Conservation (phyloP, 2,888 invertebrate species). For the Lymantria monacha region DNA sequence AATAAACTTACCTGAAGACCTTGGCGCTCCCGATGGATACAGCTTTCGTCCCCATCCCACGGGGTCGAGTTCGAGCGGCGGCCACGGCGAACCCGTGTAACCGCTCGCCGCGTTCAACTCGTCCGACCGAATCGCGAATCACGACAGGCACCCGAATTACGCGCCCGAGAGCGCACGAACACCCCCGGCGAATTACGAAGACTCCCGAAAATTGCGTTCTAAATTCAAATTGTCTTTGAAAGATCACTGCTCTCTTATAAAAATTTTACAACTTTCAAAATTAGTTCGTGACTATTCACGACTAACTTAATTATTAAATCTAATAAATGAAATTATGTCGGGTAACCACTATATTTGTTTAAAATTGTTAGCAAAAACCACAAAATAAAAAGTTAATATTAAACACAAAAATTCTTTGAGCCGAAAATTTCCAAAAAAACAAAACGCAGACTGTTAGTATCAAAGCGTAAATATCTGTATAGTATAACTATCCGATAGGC, state of each 20-base stretch:
- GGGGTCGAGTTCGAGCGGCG: conserved; percentile 88
- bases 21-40: conserved; percentile 87
- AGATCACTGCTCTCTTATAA: conserved; percentile 12
- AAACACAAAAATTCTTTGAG: conserved; percentile 22
- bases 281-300: not conserved
- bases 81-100: conserved; percentile 91
- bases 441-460: conserved; percentile 13
- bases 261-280: not conserved
- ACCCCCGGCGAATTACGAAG: conserved; percentile 56
- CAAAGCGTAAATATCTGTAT: conserved; percentile 16
- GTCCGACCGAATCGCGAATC: conserved; percentile 88
- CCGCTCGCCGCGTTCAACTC: conserved; percentile 88
- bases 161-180: conserved; percentile 68
- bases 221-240: conserved; percentile 28
- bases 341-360: not conserved
- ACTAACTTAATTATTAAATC: too few species aligned
- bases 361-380: not conserved
- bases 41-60: conserved; percentile 91
- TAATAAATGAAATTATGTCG: conserved; percentile 3
- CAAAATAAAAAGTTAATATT: conserved; percentile 13
- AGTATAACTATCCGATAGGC: conserved; percentile 60
- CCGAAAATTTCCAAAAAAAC: not conserved
- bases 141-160: conserved; percentile 58
- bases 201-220: conserved; percentile 32
- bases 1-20: conserved; percentile 77